phyloP scores from a whole-genome alignment of 2,888 invertebrate genomes.

The Tinea pellionella region DNA sequence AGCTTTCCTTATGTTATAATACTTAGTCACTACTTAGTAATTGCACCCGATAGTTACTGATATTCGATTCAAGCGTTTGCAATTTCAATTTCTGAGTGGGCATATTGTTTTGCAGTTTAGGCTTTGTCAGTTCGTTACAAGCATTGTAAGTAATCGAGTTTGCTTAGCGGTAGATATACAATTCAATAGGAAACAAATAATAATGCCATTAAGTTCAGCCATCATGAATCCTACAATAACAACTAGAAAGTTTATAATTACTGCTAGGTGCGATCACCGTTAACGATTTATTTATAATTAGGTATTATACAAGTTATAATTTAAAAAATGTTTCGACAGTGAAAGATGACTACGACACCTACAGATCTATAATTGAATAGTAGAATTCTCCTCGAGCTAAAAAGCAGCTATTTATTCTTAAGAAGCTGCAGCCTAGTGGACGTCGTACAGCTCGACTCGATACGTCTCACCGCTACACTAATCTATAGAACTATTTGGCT shows the following conservation, averaged over 20 bases:
- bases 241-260: slow-evolving; percentile 1
- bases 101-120: background rate
- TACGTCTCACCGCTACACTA: slow-evolving; percentile 34
- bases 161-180: background rate
- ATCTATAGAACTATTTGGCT: slow-evolving; percentile 40
- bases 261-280: slow-evolving; percentile 4
- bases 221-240: background rate
- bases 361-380: slow-evolving; percentile 31
- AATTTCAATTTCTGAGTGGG: background rate
- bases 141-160: background rate
- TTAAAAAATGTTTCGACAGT: slow-evolving; percentile 23
- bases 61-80: background rate
- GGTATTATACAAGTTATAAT: background rate
- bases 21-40: background rate
- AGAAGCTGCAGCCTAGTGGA: slow-evolving; percentile 57
- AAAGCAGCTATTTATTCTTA: slow-evolving; percentile 1
- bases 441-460: slow-evolving; percentile 18
- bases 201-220: background rate
- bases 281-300: background rate
- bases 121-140: background rate
- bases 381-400: background rate
- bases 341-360: slow-evolving; percentile 38
- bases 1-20: slow-evolving; percentile 65
- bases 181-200: slow-evolving; percentile 12
- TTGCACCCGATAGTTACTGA: background rate